Percentiles rank a stretch among this genome's conserved stretches.
Conservation (phyloP, 23 tunicate genomes). For the Botrylloides violaceus region DNA sequence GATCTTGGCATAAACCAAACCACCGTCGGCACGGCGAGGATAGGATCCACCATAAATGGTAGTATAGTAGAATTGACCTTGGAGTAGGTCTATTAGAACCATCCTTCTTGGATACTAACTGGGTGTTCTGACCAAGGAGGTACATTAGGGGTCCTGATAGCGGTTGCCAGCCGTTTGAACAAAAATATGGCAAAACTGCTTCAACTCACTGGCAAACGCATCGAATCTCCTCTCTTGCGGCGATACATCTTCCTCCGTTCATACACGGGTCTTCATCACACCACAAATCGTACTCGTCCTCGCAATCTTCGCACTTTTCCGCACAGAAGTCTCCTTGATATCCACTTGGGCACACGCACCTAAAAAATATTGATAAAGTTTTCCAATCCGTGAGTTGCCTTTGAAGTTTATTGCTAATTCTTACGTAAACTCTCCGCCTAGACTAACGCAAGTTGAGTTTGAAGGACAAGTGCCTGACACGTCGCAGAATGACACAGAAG, state of each 20-base stretch:
- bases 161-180: not conserved
- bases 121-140: too few relatives aligned
- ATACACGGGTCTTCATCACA: conserved; percentile 48
- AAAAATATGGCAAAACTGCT: not conserved
- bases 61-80: too few relatives aligned
- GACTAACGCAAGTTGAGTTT: conserved; percentile 62
- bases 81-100: too few relatives aligned
- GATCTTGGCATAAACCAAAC: too few relatives aligned
- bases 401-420: conserved; percentile 1
- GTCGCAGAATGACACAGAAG: conserved; percentile 39
- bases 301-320: conserved; percentile 35
- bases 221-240: conserved; percentile 20
- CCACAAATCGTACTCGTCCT: conserved; percentile 19
- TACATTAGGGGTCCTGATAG: not conserved
- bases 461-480: conserved; percentile 41
- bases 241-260: conserved; percentile 63
- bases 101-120: too few relatives aligned
- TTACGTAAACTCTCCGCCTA: conserved; percentile 53
- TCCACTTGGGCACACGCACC: conserved; percentile 75
- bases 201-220: conserved; percentile 64
- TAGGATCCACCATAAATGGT: too few relatives aligned
- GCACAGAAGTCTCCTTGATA: conserved; percentile 51
- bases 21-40: too few relatives aligned
- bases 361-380: conserved; percentile 7
- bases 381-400: not conserved